Evolutionary conservation across 2,888 invertebrate species (phyloP).

Genomic region (Hyposoter didymator): DNA sequence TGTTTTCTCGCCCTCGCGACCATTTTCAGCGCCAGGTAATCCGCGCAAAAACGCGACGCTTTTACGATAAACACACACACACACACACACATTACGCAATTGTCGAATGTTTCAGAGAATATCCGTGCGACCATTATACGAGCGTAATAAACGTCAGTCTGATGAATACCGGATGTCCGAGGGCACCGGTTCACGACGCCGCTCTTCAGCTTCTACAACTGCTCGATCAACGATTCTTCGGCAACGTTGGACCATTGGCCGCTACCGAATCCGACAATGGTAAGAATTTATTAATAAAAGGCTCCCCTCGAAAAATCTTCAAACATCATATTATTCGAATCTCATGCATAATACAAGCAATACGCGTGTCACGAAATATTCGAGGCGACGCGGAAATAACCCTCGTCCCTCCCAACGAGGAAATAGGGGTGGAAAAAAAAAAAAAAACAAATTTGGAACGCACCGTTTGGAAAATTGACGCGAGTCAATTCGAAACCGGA

Average conservation of each 20-base stretch:
- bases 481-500: background rate
- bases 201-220: constrained; percentile 97
- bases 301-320: too few species aligned
- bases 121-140: constrained; percentile 98
- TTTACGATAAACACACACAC: background rate
- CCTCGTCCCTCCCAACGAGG: too few species aligned
- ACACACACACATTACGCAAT: background rate
- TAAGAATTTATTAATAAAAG: constrained; percentile 83
- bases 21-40: constrained; percentile 97
- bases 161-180: constrained; percentile 97
- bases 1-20: constrained; percentile 98
- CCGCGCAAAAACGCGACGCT: background rate
- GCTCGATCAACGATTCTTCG: constrained; percentile 98
- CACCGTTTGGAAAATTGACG: constrained; percentile 21
- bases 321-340: too few species aligned
- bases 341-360: too few species aligned
- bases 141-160: constrained; percentile 99
- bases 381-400: too few species aligned
- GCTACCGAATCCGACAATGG: constrained; percentile 90
- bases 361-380: too few species aligned
- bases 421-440: too few species aligned
- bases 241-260: constrained; percentile 89
- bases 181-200: constrained; percentile 96
- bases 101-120: constrained; percentile 88
- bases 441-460: background rate